Conservation (phyloP, 2,113 vertebrate genomes). For the Echinops telfairi region DNA sequence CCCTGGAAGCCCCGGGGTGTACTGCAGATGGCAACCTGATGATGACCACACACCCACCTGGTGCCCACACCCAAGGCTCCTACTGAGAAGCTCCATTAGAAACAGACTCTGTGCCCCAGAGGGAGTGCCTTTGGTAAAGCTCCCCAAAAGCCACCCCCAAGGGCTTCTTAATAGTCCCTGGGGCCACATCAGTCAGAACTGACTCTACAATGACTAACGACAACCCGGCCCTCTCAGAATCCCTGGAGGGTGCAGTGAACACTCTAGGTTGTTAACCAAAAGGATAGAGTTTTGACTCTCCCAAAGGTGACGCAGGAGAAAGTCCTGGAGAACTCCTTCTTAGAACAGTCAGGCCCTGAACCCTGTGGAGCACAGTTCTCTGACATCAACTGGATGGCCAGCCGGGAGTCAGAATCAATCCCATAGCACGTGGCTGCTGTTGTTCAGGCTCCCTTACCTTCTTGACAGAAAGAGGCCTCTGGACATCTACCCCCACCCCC, state of each 20-base stretch:
- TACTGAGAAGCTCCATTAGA: not conserved
- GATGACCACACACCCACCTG: not conserved
- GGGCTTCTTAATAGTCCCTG: not conserved
- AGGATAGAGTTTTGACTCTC: not conserved
- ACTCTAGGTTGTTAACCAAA: not conserved
- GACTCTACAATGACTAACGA: not conserved
- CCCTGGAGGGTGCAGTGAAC: not conserved
- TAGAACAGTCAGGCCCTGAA: not conserved
- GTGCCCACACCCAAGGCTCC: not conserved
- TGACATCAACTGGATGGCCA: not conserved
- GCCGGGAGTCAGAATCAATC: not conserved
- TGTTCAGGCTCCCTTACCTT: not conserved
- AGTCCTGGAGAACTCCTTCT: not conserved
- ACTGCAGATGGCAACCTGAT: not conserved
- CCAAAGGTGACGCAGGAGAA: not conserved
- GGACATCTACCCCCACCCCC: no score
- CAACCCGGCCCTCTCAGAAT: not conserved
- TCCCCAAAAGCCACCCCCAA: not conserved
- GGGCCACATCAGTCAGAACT: not conserved
- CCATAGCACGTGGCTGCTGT: not conserved
- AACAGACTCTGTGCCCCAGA: not conserved
- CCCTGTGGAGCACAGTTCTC: not conserved
- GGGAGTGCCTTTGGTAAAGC: not conserved
- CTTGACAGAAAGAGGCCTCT: not conserved
- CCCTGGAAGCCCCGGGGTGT: not conserved